Conservation (phyloP, 2,113 vertebrate species). For the Strix uralensis region DNA sequence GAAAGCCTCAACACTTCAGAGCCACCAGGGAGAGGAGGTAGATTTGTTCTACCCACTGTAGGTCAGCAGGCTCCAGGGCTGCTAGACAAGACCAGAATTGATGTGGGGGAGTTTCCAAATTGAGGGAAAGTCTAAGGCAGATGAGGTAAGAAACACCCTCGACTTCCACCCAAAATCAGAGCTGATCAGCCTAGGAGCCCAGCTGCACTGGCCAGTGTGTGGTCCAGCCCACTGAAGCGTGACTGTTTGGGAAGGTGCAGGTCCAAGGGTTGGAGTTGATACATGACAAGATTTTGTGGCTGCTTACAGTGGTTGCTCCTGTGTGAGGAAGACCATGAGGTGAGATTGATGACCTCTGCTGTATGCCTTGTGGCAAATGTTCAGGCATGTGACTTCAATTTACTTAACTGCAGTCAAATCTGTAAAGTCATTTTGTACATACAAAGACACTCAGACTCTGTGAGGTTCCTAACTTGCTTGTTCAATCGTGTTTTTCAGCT, state of each 20-base stretch:
- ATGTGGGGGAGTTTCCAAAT: not conserved
- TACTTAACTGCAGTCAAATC: not conserved
- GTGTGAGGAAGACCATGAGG: not conserved
- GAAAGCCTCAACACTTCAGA: not conserved
- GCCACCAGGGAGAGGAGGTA: not conserved
- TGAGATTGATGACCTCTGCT: not conserved
- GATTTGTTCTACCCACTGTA: not conserved
- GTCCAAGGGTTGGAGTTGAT: not conserved
- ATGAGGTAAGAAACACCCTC: not conserved
- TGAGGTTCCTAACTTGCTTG: not conserved
- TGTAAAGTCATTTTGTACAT: not conserved
- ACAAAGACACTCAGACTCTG: not conserved
- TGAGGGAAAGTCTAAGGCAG: not conserved
- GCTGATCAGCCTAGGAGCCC: not conserved
- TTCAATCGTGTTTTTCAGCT: constrained; percentile 54
- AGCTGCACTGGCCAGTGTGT: not conserved
- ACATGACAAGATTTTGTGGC: not conserved
- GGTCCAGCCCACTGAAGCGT: not conserved
- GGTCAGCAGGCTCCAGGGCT: not conserved
- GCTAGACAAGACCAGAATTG: not conserved
- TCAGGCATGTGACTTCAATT: not conserved
- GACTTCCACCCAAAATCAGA: not conserved
- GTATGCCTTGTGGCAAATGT: not conserved
- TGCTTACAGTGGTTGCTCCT: not conserved
- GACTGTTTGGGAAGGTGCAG: not conserved